These are phyloP conservation scores for Bungarus multicinctus DNA, from an alignment of 2,113 vertebrate species.

Conservation along the genomic window DNA sequence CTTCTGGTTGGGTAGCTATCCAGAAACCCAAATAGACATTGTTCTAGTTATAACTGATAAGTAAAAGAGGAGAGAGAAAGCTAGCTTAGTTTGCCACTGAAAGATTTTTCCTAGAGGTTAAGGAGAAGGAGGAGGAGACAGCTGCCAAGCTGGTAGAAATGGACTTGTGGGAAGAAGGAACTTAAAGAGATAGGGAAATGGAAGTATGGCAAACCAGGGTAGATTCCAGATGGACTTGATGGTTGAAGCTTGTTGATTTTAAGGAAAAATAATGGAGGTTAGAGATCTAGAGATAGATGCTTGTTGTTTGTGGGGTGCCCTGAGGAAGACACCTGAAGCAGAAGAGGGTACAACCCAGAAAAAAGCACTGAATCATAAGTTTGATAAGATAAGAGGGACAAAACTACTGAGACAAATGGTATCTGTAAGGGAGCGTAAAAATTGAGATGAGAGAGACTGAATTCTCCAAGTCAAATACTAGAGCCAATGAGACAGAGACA, in stretches of 20 bases:
- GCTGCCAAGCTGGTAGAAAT: background rate
- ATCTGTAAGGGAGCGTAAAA: background rate
- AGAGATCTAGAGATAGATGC: background rate
- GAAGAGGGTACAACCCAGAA: background rate
- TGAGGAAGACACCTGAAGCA: background rate
- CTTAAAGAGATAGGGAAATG: background rate
- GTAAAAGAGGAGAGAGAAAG: background rate
- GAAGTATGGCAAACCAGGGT: background rate
- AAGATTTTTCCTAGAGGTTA: background rate
- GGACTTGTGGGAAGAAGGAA: background rate
- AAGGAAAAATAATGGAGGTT: background rate
- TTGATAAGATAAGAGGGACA: background rate
- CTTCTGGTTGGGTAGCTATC: background rate
- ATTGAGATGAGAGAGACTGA: background rate
- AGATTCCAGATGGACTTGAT: background rate
- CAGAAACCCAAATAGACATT: background rate
- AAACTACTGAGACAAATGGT: background rate
- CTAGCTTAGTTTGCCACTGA: background rate
- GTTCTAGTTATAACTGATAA: background rate
- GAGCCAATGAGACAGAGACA: background rate
- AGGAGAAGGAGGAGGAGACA: background rate
- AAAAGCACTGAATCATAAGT: background rate
- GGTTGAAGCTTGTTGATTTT: background rate
- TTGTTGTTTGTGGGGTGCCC: background rate
- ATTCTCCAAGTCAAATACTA: background rate